These are phyloP conservation scores for Hofmannophila pseudospretella DNA, from an alignment of 2,888 invertebrate genomes.

Conservation along the genomic window DNA sequence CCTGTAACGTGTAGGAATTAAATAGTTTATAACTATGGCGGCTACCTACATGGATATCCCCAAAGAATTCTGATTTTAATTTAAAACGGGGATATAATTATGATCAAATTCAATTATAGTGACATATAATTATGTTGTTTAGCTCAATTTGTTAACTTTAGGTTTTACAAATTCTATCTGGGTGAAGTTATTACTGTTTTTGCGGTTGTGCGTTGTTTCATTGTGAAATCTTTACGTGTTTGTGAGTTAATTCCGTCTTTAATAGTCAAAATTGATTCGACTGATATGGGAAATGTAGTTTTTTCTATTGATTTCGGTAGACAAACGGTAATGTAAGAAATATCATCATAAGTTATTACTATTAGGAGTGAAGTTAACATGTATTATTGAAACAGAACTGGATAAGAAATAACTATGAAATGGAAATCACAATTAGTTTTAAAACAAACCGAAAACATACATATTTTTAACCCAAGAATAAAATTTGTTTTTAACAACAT, in stretches of 20 bases:
- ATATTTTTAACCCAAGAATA: conserved; percentile 4
- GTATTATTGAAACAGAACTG: conserved; percentile 19
- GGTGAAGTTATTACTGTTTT: conserved; percentile 41
- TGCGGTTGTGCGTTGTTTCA: conserved; percentile 64
- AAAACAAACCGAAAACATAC: no score
- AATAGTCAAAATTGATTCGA: conserved; percentile 52
- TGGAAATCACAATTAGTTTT: background rate
- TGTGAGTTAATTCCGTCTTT: conserved; percentile 59
- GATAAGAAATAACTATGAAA: conserved; percentile 9
- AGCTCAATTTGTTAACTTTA: conserved; percentile 67
- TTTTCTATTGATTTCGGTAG: conserved; percentile 27
- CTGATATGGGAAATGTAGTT: conserved; percentile 41
- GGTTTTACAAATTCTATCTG: conserved; percentile 53
- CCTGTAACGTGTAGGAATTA: conserved; percentile 6
- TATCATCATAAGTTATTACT: conserved; percentile 15
- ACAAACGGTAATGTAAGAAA: conserved; percentile 14
- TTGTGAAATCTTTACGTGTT: conserved; percentile 42
- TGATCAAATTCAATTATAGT: conserved; percentile 11
- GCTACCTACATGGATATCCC: conserved; percentile 3
- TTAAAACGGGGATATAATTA: conserved; percentile 7
- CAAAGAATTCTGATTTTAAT: conserved; percentile 3
- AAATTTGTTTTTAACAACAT: conserved; percentile 28
- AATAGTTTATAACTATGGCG: conserved; percentile 4
- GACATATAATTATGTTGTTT: conserved; percentile 31
- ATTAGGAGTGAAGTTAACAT: conserved; percentile 9